Percentiles rank a stretch among this genome's conserved stretches.
These are phyloP conservation scores for Apodemia zela DNA, from an alignment of 2,888 invertebrate genomes.

Conservation along the genomic window DNA sequence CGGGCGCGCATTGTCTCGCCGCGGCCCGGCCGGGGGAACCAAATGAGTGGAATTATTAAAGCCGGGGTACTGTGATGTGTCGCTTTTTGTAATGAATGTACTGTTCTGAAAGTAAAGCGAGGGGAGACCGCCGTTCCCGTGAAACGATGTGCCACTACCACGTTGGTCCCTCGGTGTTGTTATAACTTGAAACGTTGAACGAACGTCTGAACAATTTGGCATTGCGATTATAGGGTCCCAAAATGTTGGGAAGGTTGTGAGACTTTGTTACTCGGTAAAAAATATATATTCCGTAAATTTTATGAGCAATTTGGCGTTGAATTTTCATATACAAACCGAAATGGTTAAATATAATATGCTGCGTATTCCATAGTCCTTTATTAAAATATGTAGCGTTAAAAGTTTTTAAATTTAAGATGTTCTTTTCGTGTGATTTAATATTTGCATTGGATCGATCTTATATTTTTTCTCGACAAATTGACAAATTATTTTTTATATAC, in stretches of 20 bases:
- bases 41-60: constrained; percentile 78
- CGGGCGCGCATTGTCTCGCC: constrained; percentile 69
- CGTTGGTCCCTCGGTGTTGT: neutral
- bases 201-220: constrained; percentile 37
- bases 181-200: constrained; percentile 26
- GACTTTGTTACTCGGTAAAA: neutral
- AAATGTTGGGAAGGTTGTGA: neutral
- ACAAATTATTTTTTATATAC: too few species aligned
- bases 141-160: constrained; percentile 1
- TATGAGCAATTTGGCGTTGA: too few species aligned
- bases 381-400: too few species aligned
- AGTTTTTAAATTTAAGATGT: too few species aligned
- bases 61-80: constrained; percentile 67
- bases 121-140: constrained; percentile 46
- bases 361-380: too few species aligned
- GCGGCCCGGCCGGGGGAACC: constrained; percentile 57
- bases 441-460: too few species aligned
- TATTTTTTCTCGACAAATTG: too few species aligned
- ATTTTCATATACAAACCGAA: too few species aligned
- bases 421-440: too few species aligned
- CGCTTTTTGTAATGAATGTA: constrained; percentile 76
- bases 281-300: too few species aligned
- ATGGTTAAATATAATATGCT: too few species aligned
- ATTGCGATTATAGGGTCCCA: neutral
- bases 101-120: constrained; percentile 42